phyloP scores from a whole-genome alignment of 2,888 invertebrate genomes.

The Alloscopus bannaensis region DNA sequence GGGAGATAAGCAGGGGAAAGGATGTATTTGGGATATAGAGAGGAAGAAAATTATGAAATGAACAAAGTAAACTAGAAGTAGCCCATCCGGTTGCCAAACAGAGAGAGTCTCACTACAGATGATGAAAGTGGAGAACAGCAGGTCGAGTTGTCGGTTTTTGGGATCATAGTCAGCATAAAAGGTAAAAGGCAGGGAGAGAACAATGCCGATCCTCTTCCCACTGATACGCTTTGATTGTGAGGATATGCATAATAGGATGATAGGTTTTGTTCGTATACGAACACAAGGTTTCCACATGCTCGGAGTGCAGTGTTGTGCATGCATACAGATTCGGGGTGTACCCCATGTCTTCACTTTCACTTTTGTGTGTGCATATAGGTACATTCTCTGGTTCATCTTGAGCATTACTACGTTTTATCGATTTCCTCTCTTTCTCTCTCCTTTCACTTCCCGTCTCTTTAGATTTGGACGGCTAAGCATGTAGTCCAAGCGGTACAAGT shows the following conservation, averaged over 20 bases:
- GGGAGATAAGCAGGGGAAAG: too few species aligned
- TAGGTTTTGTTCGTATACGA: too few species aligned
- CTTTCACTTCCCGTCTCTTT: constrained; percentile 42
- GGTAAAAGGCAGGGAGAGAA: background rate
- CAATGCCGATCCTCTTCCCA: background rate
- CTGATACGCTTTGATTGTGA: background rate
- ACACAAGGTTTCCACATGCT: too few species aligned
- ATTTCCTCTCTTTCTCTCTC: constrained; percentile 58
- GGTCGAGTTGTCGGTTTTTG: constrained; percentile 10
- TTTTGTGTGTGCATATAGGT: constrained; percentile 37
- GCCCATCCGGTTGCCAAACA: too few species aligned
- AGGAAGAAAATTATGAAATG: too few species aligned
- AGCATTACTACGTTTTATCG: constrained; percentile 67
- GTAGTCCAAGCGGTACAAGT: too few species aligned
- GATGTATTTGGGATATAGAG: too few species aligned
- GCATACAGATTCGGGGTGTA: constrained; percentile 34
- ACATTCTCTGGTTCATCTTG: constrained; percentile 40
- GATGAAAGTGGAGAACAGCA: too few species aligned
- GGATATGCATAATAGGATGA: background rate
- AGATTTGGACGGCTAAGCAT: too few species aligned
- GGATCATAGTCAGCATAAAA: constrained; percentile 9
- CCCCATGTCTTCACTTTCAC: constrained; percentile 48
- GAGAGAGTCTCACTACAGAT: too few species aligned
- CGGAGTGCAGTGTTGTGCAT: background rate
- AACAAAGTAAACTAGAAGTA: too few species aligned